Evolutionary conservation across 1,140 invertebrate genomes (phyloP), one percentile per base, ranked within the genome.

Genomic region (Panagrolaimus sp.): DNA sequence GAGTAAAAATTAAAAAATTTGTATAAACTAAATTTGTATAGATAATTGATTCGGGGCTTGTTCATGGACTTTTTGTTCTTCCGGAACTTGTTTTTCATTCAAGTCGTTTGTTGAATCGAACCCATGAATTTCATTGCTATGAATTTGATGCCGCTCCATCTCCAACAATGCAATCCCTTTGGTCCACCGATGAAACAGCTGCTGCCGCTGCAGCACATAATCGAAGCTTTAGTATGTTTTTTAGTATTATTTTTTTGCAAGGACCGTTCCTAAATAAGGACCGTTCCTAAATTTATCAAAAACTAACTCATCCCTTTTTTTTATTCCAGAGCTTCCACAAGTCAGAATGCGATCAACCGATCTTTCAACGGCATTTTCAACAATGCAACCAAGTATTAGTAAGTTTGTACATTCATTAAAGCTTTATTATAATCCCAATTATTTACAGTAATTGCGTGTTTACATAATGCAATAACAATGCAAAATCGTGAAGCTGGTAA

Each of bases 401-500:
- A 38, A 38, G 31, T 38, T 2, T 38, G 2, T 38, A 38, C 31
- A 4, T 38, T 38, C 7, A 38, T 4, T 38, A 38, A 4, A 38
- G 31, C 31, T 38, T 38, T 38, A 38, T n/a, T n/a, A n/a, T n/a
- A n/a, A n/a, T n/a, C n/a, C 31, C 31, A 4, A 38, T 38, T 38
- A 38, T 4, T 38, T 38, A 38, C 31, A 38, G 31, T 89, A 23
- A 84, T 89, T 38, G 88, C 88, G 73, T 87, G 88, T 45, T 83
- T 89, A 25, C 88, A 89, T 79, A 89, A 89, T 76, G 87, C 88
- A 16, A 87, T 89, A 47, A 89, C 89, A 5, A 86, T 89, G 82
- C 88, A 89, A 76, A 89, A 89, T 74, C 78, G 88, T 67, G 88
- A 88, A n/a, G 87, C 88, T 5, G 88, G 87, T 11, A 64, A 63